A percentile compares a stretch with the other conserved stretches of the same genome.
Conservation (phyloP, 2,888 invertebrate species). For the Ischnura elegans region DNA sequence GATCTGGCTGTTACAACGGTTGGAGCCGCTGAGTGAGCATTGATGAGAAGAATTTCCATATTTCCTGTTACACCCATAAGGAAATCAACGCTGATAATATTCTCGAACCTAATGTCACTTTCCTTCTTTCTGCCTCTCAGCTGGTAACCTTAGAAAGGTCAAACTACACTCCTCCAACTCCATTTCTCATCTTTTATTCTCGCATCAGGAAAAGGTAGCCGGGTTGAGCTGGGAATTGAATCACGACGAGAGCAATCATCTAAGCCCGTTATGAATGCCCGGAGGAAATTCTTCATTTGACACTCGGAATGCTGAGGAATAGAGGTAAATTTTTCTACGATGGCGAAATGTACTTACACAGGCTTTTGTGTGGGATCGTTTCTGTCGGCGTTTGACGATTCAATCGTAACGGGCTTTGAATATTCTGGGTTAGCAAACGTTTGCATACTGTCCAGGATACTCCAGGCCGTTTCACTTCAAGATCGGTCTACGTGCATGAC, state of each 20-base stretch:
- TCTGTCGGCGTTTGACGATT: neutral
- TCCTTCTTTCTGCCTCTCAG: neutral
- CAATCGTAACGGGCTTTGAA: neutral
- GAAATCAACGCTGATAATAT: too few relatives aligned
- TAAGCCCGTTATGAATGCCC: constrained; percentile 7
- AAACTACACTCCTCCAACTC: neutral
- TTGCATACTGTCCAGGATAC: too few relatives aligned
- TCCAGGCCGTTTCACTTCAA: too few relatives aligned
- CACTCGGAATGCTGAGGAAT: neutral
- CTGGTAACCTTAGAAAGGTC: constrained; percentile 13
- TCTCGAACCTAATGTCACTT: neutral
- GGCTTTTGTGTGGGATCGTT: neutral
- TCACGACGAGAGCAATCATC: neutral
- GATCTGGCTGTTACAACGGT: too few relatives aligned
- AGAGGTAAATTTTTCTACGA: constrained; percentile 8
- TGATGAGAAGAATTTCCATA: too few relatives aligned
- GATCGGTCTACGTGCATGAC: too few relatives aligned
- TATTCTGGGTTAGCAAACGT: neutral
- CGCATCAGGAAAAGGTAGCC: constrained; percentile 5
- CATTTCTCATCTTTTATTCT: neutral
- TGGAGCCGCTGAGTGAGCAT: too few relatives aligned
- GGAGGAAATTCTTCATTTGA: neutral
- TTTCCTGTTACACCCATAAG: too few relatives aligned
- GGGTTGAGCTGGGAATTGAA: neutral
- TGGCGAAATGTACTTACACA: neutral